Evolutionary conservation across 1,140 invertebrate species (phyloP).

Genomic region (Caerostris extrusa): DNA sequence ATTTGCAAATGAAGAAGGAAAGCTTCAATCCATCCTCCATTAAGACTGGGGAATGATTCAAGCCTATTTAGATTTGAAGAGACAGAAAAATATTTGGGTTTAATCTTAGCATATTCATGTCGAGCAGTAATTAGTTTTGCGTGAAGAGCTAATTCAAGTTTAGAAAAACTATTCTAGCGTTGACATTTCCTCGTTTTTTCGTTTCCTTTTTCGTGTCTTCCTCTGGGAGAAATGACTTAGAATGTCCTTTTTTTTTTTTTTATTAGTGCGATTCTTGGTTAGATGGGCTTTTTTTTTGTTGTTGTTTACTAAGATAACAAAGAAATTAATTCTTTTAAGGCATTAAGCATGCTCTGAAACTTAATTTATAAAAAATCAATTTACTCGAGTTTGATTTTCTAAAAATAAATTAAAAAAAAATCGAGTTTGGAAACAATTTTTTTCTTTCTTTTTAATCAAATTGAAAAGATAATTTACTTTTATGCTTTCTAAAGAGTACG

Average conservation of each 20-base stretch:
- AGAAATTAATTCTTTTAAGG: slow-evolving; percentile 16
- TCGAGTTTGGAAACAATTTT: neutral
- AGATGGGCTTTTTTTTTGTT: neutral
- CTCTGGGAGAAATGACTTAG: slow-evolving; percentile 18
- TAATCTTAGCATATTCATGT: slow-evolving; percentile 14
- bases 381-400: neutral
- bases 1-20: neutral
- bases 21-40: neutral
- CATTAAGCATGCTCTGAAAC: neutral
- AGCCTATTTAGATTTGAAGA: neutral
- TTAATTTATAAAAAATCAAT: neutral
- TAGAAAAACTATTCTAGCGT: neutral
- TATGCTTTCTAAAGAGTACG: neutral
- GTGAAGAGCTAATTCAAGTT: neutral
- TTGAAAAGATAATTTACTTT: neutral
- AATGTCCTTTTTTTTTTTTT: neutral
- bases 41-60: neutral
- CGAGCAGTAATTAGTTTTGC: neutral
- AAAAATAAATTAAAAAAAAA: neutral
- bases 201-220: neutral
- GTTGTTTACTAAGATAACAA: neutral
- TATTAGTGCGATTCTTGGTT: neutral
- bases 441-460: neutral
- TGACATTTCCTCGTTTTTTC: neutral
- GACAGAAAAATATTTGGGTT: neutral